These are phyloP conservation scores for Octodonta nipae DNA, from an alignment of 2,888 invertebrate species.

Conservation along the genomic window DNA sequence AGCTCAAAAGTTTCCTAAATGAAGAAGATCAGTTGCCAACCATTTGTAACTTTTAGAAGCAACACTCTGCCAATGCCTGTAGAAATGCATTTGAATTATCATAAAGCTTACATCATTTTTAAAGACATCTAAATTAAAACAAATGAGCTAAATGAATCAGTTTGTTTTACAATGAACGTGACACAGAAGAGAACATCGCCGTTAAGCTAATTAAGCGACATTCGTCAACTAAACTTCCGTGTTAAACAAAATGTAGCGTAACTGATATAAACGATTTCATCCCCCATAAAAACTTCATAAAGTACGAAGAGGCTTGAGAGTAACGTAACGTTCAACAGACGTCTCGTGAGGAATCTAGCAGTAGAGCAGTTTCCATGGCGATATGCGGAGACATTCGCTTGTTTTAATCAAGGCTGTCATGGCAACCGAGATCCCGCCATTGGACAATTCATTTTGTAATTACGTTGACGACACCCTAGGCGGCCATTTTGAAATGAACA, in stretches of 20 bases:
- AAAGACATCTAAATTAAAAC: too few species aligned
- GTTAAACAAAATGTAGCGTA: constrained; percentile 26
- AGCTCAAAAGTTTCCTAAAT: too few species aligned
- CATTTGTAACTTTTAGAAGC: too few species aligned
- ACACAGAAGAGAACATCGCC: too few species aligned
- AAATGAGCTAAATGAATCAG: too few species aligned
- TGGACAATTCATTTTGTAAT: constrained; percentile 40
- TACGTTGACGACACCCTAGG: constrained; percentile 41
- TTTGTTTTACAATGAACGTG: too few species aligned
- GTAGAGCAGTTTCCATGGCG: constrained; percentile 34
- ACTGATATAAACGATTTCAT: constrained; percentile 30
- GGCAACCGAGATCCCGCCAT: constrained; percentile 40
- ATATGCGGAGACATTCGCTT: constrained; percentile 37
- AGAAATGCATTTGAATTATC: too few species aligned
- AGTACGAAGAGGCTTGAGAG: constrained; percentile 12
- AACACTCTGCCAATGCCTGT: too few species aligned
- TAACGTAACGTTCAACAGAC: constrained; percentile 16
- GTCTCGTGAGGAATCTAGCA: constrained; percentile 31
- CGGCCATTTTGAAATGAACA: constrained; percentile 39
- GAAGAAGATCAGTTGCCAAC: too few species aligned
- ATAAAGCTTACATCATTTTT: too few species aligned
- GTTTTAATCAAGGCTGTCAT: constrained; percentile 40
- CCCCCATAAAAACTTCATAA: constrained; percentile 26
- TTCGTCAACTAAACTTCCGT: constrained; percentile 24
- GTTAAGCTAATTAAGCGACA: constrained; percentile 26